These are phyloP conservation scores for Toxonevra muliebris DNA, from an alignment of 2,888 invertebrate genomes.

Conservation along the genomic window DNA sequence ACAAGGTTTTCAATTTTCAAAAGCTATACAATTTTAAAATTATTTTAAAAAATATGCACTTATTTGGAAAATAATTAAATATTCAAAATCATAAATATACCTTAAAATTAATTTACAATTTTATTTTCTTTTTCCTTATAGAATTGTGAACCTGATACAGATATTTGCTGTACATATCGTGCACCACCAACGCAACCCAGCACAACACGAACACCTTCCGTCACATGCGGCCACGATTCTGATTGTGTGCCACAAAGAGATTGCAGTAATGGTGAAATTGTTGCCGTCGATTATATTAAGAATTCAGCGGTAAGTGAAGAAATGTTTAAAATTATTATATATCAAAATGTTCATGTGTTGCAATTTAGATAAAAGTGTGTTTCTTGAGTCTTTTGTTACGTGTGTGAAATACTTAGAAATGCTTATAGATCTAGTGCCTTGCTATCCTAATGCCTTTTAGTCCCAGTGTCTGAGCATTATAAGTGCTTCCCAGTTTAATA, in stretches of 20 bases:
- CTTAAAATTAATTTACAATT: slow-evolving; percentile 24
- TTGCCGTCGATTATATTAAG: slow-evolving; percentile 53
- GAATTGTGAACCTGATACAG: slow-evolving; percentile 63
- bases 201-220: slow-evolving; percentile 51
- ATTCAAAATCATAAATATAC: too few relatives aligned
- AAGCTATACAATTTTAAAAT: too few relatives aligned
- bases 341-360: too few relatives aligned
- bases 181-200: slow-evolving; percentile 56
- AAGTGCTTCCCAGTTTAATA: too few relatives aligned
- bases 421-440: too few relatives aligned
- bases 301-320: slow-evolving; percentile 58
- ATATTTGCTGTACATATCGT: slow-evolving; percentile 65
- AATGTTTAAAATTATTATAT: background rate
- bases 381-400: too few relatives aligned
- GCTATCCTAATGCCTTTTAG: too few relatives aligned
- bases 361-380: too few relatives aligned
- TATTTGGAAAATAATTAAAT: slow-evolving; percentile 19
- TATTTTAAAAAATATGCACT: slow-evolving; percentile 9
- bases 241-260: slow-evolving; percentile 60
- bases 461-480: too few relatives aligned
- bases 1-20: slow-evolving; percentile 10
- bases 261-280: slow-evolving; percentile 61
- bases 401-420: too few relatives aligned
- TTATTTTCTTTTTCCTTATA: slow-evolving; percentile 53
- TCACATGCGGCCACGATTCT: slow-evolving; percentile 53